phyloP scores from a whole-genome alignment of 2,888 invertebrate species.

The Dynastes hyllus region DNA sequence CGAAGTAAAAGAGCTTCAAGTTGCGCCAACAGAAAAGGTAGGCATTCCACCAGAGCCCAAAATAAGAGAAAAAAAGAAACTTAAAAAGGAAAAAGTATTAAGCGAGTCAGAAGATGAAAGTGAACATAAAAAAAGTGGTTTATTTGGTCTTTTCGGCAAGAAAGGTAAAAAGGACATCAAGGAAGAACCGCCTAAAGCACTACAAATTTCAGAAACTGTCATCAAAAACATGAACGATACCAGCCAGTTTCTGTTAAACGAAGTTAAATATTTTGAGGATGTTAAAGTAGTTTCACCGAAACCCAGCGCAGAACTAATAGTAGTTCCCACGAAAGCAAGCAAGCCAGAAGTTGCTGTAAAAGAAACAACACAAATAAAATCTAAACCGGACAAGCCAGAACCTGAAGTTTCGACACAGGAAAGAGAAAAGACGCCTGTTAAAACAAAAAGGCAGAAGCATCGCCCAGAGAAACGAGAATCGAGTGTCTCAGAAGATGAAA shows the following conservation, averaged over 20 bases:
- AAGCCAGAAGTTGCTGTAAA: conserved; percentile 31
- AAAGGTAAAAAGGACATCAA: conserved; percentile 55
- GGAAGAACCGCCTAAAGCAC: conserved; percentile 51
- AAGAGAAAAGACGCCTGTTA: conserved; percentile 30
- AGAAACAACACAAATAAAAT: conserved; percentile 18
- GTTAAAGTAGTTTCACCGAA: conserved; percentile 53
- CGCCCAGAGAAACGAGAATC: conserved; percentile 44
- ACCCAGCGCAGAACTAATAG: neutral
- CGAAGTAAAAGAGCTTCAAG: neutral
- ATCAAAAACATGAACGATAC: conserved; percentile 62
- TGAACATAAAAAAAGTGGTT: conserved; percentile 58
- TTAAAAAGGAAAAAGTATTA: conserved; percentile 52
- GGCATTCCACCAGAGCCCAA: conserved; percentile 22
- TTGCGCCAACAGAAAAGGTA: neutral
- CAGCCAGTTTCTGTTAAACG: conserved; percentile 61
- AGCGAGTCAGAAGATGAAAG: conserved; percentile 58
- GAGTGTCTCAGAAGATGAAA: conserved; percentile 55
- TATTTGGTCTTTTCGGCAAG: conserved; percentile 58
- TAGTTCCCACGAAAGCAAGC: too few species aligned
- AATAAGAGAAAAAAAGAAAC: conserved; percentile 49
- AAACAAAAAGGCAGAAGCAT: conserved; percentile 40
- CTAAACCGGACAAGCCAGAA: conserved; percentile 3
- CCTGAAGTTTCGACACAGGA: conserved; percentile 32
- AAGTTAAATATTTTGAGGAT: conserved; percentile 64
- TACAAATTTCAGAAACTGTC: conserved; percentile 57